phyloP scores from a whole-genome alignment of 2,797 vertebrate genomes.

The Betta splendens region DNA sequence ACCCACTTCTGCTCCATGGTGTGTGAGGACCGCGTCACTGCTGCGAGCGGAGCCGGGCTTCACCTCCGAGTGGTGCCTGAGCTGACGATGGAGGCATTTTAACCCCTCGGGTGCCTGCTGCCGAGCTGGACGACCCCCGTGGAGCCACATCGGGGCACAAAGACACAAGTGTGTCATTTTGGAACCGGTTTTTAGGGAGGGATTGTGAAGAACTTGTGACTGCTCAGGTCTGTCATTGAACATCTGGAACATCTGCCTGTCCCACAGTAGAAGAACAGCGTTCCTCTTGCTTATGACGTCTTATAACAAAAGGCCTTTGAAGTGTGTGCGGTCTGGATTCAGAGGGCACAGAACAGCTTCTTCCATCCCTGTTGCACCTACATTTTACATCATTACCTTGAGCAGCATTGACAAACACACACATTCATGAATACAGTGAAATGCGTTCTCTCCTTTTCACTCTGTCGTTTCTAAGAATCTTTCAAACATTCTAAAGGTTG shows the following conservation, averaged over 20 bases:
- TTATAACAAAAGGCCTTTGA: not conserved
- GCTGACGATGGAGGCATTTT: not conserved
- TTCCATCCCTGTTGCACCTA: conserved; percentile 4
- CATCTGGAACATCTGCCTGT: not conserved
- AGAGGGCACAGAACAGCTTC: conserved; percentile 19
- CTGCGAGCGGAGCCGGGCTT: conserved; percentile 8
- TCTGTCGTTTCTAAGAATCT: not conserved
- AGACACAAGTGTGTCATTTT: not conserved
- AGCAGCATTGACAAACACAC: not conserved
- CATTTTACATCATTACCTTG: not conserved
- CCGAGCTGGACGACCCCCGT: not conserved
- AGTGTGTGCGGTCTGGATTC: too few species aligned
- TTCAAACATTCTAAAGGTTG: not conserved
- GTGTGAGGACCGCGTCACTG: conserved; percentile 4
- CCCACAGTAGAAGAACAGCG: too few species aligned
- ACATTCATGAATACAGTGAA: conserved; percentile 7
- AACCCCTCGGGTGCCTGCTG: not conserved
- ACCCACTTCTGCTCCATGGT: conserved; percentile 3
- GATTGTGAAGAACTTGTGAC: too few species aligned
- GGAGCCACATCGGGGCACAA: not conserved
- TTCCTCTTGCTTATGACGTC: too few species aligned
- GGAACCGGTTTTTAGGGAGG: too few species aligned
- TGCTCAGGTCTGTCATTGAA: not conserved
- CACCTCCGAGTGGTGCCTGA: conserved; percentile 6
- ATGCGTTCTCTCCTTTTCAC: not conserved